These are phyloP conservation scores for Syngnathoides biaculeatus DNA, from an alignment of 2,113 vertebrate species.

Conservation along the genomic window DNA sequence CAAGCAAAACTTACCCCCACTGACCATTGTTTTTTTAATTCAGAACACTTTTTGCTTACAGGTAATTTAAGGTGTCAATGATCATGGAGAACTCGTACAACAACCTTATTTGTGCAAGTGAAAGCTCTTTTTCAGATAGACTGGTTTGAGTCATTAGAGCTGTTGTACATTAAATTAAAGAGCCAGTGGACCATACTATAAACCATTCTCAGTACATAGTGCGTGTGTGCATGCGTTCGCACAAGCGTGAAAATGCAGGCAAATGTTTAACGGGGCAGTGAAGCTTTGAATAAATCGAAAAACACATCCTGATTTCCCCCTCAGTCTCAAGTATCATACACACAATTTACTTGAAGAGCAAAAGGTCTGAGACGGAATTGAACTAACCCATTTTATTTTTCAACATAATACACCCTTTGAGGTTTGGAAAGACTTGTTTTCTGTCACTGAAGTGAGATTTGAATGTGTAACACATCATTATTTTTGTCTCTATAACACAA, in stretches of 20 bases:
- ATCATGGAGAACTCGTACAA: neutral
- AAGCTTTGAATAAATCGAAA: slow-evolving; percentile 64
- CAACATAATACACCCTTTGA: slow-evolving; percentile 5
- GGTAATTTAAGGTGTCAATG: neutral
- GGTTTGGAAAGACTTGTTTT: slow-evolving; percentile 11
- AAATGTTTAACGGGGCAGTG: slow-evolving; percentile 75
- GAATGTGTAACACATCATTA: neutral
- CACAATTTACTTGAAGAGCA: neutral
- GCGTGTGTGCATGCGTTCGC: slow-evolving; percentile 29
- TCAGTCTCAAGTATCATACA: slow-evolving; percentile 22
- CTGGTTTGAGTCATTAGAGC: slow-evolving; percentile 38
- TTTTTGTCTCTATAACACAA: slow-evolving; percentile 11
- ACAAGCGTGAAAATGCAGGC: slow-evolving; percentile 45
- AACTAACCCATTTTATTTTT: neutral
- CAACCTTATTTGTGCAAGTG: neutral
- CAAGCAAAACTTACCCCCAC: slow-evolving; percentile 50
- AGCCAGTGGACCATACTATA: slow-evolving; percentile 23
- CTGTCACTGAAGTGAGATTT: slow-evolving; percentile 5
- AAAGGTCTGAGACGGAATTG: neutral
- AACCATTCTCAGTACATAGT: slow-evolving; percentile 33
- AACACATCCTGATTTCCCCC: slow-evolving; percentile 41
- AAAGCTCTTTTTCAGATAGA: slow-evolving; percentile 27
- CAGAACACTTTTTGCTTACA: neutral
- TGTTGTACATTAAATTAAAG: slow-evolving; percentile 25
- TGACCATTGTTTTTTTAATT: slow-evolving; percentile 41